Evolutionary conservation across 2,888 invertebrate species (phyloP), one percentile per base, ranked within the genome.

Genomic region (Synanthedon tipuliformis): DNA sequence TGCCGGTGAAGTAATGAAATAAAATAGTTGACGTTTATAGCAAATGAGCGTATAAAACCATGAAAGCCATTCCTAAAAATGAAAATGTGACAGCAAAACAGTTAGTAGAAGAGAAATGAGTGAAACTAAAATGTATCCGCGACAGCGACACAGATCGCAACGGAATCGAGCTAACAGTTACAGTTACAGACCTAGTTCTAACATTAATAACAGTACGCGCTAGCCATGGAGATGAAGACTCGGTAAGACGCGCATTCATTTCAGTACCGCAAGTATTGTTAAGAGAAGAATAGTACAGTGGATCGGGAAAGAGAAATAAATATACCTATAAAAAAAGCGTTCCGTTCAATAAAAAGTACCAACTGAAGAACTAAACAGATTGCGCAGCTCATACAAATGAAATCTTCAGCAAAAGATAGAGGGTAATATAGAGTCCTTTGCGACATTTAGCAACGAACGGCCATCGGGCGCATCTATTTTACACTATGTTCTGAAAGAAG

Each of bases 381-480:
- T 86, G 87, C 85, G 86, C 86, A 87, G 86, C 86, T 86, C 85
- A 86, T 84, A 76, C 84, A 86, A 86, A 85, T 84, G 82, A 86
- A 86, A 85, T 83, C 75, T 84, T 84, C 74, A 86, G 86, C 86
- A 81, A 84, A 86, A 83, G 84, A 82, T 85, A 86, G 86, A 84
- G 73, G 70, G 74, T 34, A 34, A 34, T 34, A 34, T 34, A 83
- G 75, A 86, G 85, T 85, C 81, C 84, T 86, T 83, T 81, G 88
- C 87, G 84, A 88, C 87, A 88, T 69, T 81, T 78, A 86, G 86
- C 87, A 86, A 85, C 86, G 87, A 85, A 83, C 87, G 87, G 87
- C 86, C 87, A 86, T 84, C 82, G 86, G 86, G 85, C 87, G 75
- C 74, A 69, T 81, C 86, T 88, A 86, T 87, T 34, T 75, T 85